Evolutionary conservation across 2,113 vertebrate species (phyloP), one percentile per base, ranked within the genome.

Genomic region (Pongo pygmaeus): DNA sequence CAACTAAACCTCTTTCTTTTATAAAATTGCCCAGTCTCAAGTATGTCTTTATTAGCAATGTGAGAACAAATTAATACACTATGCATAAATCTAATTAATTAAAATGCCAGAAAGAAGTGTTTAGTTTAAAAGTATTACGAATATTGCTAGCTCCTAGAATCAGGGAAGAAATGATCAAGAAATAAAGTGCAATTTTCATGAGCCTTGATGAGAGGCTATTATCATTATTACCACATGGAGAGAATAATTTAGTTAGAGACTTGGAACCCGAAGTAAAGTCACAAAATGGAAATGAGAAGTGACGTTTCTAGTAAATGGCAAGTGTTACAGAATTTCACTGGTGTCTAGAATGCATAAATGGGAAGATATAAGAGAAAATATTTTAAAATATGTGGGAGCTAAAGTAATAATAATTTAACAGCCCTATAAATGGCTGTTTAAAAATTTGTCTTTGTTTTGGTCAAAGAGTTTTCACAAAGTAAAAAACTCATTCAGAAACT

Each of bases 361-460:
- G 11, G 20, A 55, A 8, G 25, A 78, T 9, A 55, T 18, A 75
- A 83, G 59, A 75, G 10, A 59, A 79, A 52, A 43, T n/a, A 9
- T 43, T 87, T 69, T 23, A 46, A 90, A 83, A 86, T 90, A 90
- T 38, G 8, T 75, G 81, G 22, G 14, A 83, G 12, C n/a, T 69
- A 89, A 81, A 69, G n/a, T 85, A 27, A 78, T 17, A 74, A 57
- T 57, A 64, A 64, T 64, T 30, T 64, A 64, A 1, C 30, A 30
- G 35, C 5, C 85, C 13, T 48, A 17, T 50, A 64, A 89, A 84
- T 67, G 8, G 9, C 11, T n/a, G 8, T 69, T 59, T 69, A 55
- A 64, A 91, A 84, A 7, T 61, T 59, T 84, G 25, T 27, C 18
- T 84, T 94, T 92, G 59, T 67, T 96, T 94, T 96, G 30, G 4